Base-by-base conservation (phyloP, 2,797 vertebrate genomes). In the Xenentodon cancila region DNA sequence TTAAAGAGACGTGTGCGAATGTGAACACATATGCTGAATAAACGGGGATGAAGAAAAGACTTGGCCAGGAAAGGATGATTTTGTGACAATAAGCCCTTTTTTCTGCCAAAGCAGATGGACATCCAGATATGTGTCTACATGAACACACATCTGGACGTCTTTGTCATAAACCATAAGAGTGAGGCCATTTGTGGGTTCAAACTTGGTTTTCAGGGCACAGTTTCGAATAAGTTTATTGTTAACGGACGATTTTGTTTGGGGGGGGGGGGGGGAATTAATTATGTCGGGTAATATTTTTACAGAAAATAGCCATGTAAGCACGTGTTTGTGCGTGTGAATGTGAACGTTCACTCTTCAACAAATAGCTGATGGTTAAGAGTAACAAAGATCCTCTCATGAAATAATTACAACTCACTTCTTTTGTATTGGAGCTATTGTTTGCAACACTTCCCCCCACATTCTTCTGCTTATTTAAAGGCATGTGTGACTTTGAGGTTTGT, bases 401-500 rank as follows among this genome's bases (percentile, higher is more conserved):
- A 66, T 59, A 58, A 73, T 34, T 63, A n/a, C n/a, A 58, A n/a
- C 1, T 0, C 2, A 15, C 16, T 17, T 25, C 50, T 53, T 22
- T 67, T 44, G 9, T 40, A 21, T 25, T 45, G n/a, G 44, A 18
- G 25, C 16, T 53, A 32, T 30, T 15, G 21, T 21, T 15, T 21
- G 21, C 20, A 3, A 34, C 30, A 53, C n/a, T 19, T 27, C 55
- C 30, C n/a, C 53, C 48, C 11, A n/a, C 1, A 0, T 45, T 77
- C 53, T 53, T 64, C 54, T 79, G 19, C 27, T 37, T 51, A 5
- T 19, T 21, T 32, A 49, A n/a, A 44, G 42, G 20, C 44, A 21
- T 30, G 3, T 57, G 58, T 65, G 60, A 62, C 68, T 43, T 67
- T 71, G 51, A 77, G 79, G 81, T 87, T 66, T 71, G 48, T 54